Evolutionary conservation across 2,113 vertebrate species (phyloP), one percentile per base, ranked within the genome.

Genomic region (Syngnathus floridae): DNA sequence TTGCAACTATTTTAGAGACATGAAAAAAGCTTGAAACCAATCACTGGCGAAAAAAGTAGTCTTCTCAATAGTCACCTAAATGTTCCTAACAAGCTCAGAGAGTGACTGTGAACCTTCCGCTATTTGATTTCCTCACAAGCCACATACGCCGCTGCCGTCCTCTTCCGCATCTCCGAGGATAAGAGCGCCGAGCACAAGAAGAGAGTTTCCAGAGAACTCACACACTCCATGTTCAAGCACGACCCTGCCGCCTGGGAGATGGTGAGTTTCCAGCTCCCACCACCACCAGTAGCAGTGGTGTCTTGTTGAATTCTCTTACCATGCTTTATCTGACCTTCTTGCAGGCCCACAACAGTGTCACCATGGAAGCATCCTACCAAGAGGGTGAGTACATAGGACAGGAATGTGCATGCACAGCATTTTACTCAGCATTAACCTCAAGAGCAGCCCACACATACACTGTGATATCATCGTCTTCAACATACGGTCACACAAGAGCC

Each of bases 81-180:
- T 21, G 10, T 26, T 26, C 8, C 21, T 10, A 26, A 26, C 11
- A 12, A n/a, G 19, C 21, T 37, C 36, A 37, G 17, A 40, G 19
- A 21, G 36, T 60, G 51, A 6, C 26, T 48, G 8, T 36, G 26
- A 8, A 16, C 9, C 26, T 4, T 17, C 43, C 17, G 9, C 68
- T n/a, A 1, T 40, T 21, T 3, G 19, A 51, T 46, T 67, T 14
- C 49, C 55, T 68, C 51, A 2, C 51, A 82, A 99, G 96, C 96
- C 66, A 99, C 96, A 31, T 99, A 99, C 0, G 96, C 96, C 0
- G 95, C 96, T 0, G 96, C 96, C 0, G 95, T 98, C 68, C 90
- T 99, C 8, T 99, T 95, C 93, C 93, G 95, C 58, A 95, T 98
- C 87, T 97, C 96, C 0, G 96, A 99, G 90, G 96, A 99, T 78